Evolutionary conservation across 2,888 invertebrate species (phyloP).

Genomic region (Tholera decimalis): DNA sequence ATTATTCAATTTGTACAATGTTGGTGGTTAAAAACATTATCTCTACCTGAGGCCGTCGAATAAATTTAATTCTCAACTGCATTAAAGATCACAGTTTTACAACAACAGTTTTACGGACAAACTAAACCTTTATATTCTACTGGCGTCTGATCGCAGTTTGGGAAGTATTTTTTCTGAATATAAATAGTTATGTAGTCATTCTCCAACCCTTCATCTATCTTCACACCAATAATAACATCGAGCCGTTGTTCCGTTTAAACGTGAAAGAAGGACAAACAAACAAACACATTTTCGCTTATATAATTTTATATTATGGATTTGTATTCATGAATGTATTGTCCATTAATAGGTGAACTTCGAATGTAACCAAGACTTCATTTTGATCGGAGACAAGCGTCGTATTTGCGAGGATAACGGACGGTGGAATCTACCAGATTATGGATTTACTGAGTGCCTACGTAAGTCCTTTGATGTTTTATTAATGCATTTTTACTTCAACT

Average conservation of each 20-base stretch:
- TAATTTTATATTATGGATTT: constrained; percentile 29
- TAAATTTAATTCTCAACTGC: background rate
- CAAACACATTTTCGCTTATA: constrained; percentile 11
- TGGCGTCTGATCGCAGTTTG: too few species aligned
- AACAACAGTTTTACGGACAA: background rate
- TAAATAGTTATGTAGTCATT: too few species aligned
- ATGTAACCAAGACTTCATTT: constrained; percentile 97
- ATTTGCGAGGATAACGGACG: constrained; percentile 95
- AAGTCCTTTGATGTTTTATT: constrained; percentile 88
- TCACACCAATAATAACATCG: too few species aligned
- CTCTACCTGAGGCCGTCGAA: too few species aligned
- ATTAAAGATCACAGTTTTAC: background rate
- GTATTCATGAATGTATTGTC: constrained; percentile 31
- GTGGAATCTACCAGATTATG: constrained; percentile 96
- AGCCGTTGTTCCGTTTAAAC: too few species aligned
- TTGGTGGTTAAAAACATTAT: too few species aligned
- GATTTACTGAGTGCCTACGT: constrained; percentile 98
- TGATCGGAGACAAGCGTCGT: constrained; percentile 96
- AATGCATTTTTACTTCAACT: background rate
- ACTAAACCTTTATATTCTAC: too few species aligned
- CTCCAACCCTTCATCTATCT: too few species aligned
- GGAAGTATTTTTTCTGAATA: too few species aligned
- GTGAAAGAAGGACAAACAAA: too few species aligned
- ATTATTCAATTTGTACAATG: too few species aligned
- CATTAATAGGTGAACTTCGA: constrained; percentile 94